Evolutionary conservation across 1,140 invertebrate genomes (phyloP).

Genomic region (Drosophila mauritiana): DNA sequence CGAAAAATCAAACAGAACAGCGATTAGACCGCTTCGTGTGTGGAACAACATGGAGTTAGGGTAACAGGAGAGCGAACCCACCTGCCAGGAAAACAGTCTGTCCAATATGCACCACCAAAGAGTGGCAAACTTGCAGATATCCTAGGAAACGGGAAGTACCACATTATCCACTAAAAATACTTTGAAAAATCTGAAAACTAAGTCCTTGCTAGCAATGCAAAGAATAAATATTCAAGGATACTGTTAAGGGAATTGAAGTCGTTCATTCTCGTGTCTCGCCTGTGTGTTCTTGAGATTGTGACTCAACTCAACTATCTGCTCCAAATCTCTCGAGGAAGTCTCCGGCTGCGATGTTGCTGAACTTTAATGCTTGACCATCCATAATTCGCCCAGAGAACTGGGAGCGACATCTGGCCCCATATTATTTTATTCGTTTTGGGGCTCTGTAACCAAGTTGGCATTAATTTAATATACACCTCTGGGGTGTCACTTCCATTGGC

Average conservation of each 20-base stretch:
- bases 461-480: slow-evolving; percentile 50
- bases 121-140: neutral
- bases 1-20: neutral
- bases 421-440: slow-evolving; percentile 6
- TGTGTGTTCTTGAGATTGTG: no score
- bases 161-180: no score
- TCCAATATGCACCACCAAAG: neutral
- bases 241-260: no score
- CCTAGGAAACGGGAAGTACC: neutral
- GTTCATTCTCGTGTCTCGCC: no score
- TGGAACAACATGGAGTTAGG: slow-evolving; percentile 15
- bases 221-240: no score
- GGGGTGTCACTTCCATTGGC: slow-evolving; percentile 46
- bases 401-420: neutral
- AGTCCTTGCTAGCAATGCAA: neutral
- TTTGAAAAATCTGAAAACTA: no score
- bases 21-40: slow-evolving; percentile 18
- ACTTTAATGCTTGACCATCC: slow-evolving; percentile 2
- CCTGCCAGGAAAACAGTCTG: slow-evolving; percentile 9
- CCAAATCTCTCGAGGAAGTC: neutral
- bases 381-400: neutral
- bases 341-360: neutral
- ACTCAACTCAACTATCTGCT: no score
- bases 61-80: slow-evolving; percentile 14
- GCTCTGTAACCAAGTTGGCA: slow-evolving; percentile 39